These are phyloP conservation scores for Cheiracanthium punctorium DNA, from an alignment of 2,888 invertebrate genomes.

Conservation along the genomic window DNA sequence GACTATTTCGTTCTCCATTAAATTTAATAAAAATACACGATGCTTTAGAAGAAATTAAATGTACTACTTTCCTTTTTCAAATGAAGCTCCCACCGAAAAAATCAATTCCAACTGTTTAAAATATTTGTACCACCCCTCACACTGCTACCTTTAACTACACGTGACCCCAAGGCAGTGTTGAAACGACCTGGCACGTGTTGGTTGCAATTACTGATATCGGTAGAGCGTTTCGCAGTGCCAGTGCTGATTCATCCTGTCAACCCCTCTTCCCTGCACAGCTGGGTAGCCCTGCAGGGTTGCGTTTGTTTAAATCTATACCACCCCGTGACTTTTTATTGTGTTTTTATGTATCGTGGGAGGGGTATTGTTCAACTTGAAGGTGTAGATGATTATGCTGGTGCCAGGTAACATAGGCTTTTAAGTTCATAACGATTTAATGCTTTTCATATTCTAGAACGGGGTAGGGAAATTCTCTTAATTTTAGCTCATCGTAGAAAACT, in stretches of 20 bases:
- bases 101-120: too few species aligned
- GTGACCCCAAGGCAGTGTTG: constrained; percentile 11
- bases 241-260: constrained; percentile 56
- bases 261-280: constrained; percentile 61
- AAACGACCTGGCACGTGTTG: constrained; percentile 44
- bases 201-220: constrained; percentile 50
- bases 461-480: too few species aligned
- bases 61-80: too few species aligned
- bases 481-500: too few species aligned
- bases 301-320: constrained; percentile 40
- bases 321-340: neutral
- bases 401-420: too few species aligned
- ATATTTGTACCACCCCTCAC: too few species aligned
- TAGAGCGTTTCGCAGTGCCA: constrained; percentile 37
- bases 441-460: too few species aligned
- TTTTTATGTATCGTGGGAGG: neutral
- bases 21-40: too few species aligned
- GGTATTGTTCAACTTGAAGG: neutral
- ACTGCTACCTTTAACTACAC: constrained; percentile 13
- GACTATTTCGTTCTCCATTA: too few species aligned
- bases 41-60: too few species aligned
- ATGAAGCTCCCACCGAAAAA: too few species aligned
- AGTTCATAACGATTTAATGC: too few species aligned
- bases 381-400: neutral
- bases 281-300: constrained; percentile 37